These are phyloP conservation scores for Chionomys nivalis DNA, from an alignment of 2,113 vertebrate species.

Conservation along the genomic window DNA sequence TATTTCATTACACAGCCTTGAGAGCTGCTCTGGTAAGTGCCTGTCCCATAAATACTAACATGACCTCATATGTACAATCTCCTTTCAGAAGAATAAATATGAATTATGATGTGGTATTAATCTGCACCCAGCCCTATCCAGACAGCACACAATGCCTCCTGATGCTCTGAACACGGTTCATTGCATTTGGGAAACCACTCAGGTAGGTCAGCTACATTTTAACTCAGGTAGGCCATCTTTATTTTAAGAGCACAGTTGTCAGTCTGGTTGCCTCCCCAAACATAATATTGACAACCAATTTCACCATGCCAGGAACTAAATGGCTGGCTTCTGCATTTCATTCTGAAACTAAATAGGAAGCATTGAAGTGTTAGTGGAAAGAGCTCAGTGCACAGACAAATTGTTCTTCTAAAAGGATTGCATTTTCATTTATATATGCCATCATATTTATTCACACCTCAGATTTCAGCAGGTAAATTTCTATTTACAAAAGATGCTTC, in stretches of 20 bases:
- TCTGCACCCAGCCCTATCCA: conserved; percentile 39
- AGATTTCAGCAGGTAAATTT: conserved; percentile 66
- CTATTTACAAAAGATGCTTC: conserved; percentile 52
- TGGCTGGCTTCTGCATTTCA: conserved; percentile 56
- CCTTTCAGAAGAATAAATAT: conserved; percentile 35
- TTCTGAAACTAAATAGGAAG: conserved; percentile 63
- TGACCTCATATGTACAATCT: conserved; percentile 50
- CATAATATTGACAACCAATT: conserved; percentile 46
- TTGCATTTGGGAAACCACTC: neutral
- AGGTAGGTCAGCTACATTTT: neutral
- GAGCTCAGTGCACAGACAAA: conserved; percentile 59
- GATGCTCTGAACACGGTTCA: neutral
- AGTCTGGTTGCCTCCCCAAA: conserved; percentile 54
- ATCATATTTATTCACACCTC: conserved; percentile 62
- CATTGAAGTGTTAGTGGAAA: conserved; percentile 66
- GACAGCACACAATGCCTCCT: conserved; percentile 31
- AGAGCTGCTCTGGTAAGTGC: conserved; percentile 77
- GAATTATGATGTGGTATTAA: conserved; percentile 61
- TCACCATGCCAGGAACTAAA: conserved; percentile 11
- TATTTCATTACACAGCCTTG: conserved; percentile 73
- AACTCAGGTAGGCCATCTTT: neutral
- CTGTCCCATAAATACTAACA: conserved; percentile 65
- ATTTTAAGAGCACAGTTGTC: conserved; percentile 25
- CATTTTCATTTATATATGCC: conserved; percentile 63
- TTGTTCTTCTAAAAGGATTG: conserved; percentile 63